These are phyloP conservation scores for Scophthalmus maximus DNA, from an alignment of 2,113 vertebrate genomes.

Conservation along the genomic window DNA sequence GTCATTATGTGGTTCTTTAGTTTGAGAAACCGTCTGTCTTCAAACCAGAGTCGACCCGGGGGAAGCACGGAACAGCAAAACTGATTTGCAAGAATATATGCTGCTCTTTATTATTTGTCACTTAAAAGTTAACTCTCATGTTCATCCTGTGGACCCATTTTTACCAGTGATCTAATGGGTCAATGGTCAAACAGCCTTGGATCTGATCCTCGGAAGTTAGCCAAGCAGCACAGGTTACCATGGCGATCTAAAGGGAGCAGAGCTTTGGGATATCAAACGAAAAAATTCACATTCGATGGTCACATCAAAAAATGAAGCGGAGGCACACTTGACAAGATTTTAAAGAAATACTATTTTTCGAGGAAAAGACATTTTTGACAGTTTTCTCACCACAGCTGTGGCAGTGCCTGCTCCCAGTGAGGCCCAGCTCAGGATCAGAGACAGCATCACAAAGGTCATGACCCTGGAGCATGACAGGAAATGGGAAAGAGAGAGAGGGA, in stretches of 20 bases:
- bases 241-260: background rate
- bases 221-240: background rate
- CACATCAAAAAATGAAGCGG: background rate
- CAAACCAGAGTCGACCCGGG: background rate
- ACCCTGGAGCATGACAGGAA: constrained; percentile 79
- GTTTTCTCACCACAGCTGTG: constrained; percentile 88
- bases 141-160: too few species aligned
- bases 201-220: background rate
- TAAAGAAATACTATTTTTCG: background rate
- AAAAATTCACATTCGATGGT: background rate
- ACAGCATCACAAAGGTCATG: constrained; percentile 86
- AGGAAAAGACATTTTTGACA: background rate
- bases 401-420: constrained; percentile 86
- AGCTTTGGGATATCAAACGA: background rate
- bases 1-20: too few species aligned
- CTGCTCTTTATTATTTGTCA: background rate
- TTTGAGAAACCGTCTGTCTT: background rate
- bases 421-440: constrained; percentile 91
- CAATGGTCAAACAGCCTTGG: too few species aligned
- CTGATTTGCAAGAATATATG: background rate
- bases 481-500: background rate
- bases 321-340: background rate
- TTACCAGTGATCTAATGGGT: too few species aligned
- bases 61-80: background rate
- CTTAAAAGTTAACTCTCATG: background rate